Percentiles rank a stretch among this genome's conserved stretches.
These are phyloP conservation scores for Drosophila ficusphila DNA, from an alignment of 1,140 invertebrate genomes.

Conservation along the genomic window DNA sequence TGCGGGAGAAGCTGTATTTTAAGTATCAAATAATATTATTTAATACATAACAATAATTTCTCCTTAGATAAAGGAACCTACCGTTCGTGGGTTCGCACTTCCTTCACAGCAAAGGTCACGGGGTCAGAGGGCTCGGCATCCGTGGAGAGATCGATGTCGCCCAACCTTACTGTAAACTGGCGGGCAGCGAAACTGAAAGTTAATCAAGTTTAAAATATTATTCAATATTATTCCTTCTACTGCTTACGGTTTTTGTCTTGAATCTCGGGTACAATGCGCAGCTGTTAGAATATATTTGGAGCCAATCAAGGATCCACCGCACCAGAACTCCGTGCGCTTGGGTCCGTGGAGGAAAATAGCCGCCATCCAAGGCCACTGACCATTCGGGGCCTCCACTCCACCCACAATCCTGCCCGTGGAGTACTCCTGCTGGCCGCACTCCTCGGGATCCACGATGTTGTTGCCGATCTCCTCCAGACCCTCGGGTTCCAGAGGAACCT, in stretches of 20 bases:
- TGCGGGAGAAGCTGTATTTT: slow-evolving; percentile 88
- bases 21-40: not conserved
- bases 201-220: not conserved
- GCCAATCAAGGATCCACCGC: slow-evolving; percentile 94
- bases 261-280: slow-evolving; percentile 95
- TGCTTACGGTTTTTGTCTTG: slow-evolving; percentile 93
- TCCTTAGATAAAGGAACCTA: too few relatives aligned
- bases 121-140: slow-evolving; percentile 92
- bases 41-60: rapidly evolving
- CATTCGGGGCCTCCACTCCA: slow-evolving; percentile 92
- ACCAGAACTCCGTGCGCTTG: slow-evolving; percentile 95
- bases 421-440: slow-evolving; percentile 92
- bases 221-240: not conserved
- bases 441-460: slow-evolving; percentile 85
- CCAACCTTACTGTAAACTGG: slow-evolving; percentile 94
- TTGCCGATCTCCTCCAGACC: slow-evolving; percentile 79
- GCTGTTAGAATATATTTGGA: slow-evolving; percentile 93
- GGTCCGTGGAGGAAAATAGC: slow-evolving; percentile 95
- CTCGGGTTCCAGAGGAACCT: slow-evolving; percentile 63
- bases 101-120: slow-evolving; percentile 90
- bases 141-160: slow-evolving; percentile 93
- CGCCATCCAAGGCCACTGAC: slow-evolving; percentile 97
- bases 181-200: slow-evolving; percentile 90
- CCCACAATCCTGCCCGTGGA: slow-evolving; percentile 94
- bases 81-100: slow-evolving; percentile 90